phyloP scores from a whole-genome alignment of 2,797 vertebrate genomes.

The Cuculus canorus region DNA sequence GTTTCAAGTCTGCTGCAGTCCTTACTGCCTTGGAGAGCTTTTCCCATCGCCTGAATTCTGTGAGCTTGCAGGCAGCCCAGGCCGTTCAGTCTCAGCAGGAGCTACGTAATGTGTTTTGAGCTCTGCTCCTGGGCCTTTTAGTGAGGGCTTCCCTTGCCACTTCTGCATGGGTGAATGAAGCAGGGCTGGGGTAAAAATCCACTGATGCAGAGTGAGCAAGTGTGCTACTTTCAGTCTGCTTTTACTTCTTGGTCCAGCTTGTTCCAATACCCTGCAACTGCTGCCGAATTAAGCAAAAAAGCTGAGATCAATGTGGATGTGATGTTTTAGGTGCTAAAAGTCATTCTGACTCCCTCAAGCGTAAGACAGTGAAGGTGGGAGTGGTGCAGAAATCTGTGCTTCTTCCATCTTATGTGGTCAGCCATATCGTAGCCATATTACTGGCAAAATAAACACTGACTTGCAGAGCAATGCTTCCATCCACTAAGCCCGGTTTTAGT shows the following conservation, averaged over 20 bases:
- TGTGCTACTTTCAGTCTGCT: background rate
- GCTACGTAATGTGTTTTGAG: background rate
- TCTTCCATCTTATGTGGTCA: background rate
- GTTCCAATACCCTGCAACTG: background rate
- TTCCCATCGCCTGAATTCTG: background rate
- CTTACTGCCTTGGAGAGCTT: background rate
- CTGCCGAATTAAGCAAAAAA: background rate
- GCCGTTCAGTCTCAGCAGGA: background rate
- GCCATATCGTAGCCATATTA: background rate
- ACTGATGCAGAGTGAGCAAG: background rate
- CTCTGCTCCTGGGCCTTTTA: background rate
- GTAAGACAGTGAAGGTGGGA: background rate
- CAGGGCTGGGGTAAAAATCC: background rate
- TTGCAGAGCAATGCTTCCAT: slow-evolving; percentile 42
- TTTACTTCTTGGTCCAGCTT: background rate
- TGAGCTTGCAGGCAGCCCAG: background rate
- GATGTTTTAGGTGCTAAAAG: background rate
- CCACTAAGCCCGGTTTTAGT: slow-evolving; percentile 57
- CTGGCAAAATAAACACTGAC: slow-evolving; percentile 32
- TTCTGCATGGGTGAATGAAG: background rate
- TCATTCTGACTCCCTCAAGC: background rate
- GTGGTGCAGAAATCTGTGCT: background rate
- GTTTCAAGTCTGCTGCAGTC: background rate
- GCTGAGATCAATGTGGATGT: background rate
- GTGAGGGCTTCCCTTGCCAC: background rate